Evolutionary conservation across 2,113 vertebrate genomes (phyloP).

Genomic region (Apeltes quadracus): DNA sequence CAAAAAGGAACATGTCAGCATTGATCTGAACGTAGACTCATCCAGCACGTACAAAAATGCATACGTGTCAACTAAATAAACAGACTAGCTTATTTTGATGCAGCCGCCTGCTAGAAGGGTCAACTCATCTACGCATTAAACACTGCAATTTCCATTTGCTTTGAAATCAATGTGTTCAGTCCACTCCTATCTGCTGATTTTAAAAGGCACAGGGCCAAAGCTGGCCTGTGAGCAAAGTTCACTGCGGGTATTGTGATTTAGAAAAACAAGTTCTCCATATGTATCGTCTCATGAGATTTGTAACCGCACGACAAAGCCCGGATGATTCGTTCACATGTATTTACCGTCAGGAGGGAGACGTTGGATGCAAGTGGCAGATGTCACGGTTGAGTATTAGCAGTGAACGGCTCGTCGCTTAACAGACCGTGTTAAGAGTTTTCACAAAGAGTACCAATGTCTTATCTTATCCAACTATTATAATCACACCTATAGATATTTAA

Average conservation of each 20-base stretch:
- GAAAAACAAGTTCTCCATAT: not conserved
- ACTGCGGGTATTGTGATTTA: not conserved
- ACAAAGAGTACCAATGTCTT: not conserved
- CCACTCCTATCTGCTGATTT: not conserved
- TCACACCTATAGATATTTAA: slow-evolving; percentile 5
- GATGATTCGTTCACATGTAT: slow-evolving; percentile 19
- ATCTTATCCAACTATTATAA: not conserved
- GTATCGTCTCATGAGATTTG: not conserved
- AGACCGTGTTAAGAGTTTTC: slow-evolving; percentile 4
- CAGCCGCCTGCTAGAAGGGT: not conserved
- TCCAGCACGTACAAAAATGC: not conserved
- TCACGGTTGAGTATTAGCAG: slow-evolving; percentile 1
- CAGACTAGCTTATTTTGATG: not conserved
- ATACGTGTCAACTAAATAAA: not conserved
- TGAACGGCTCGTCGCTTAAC: not conserved
- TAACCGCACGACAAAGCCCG: too few species aligned
- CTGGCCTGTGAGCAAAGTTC: slow-evolving; percentile 2
- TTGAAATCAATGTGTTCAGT: slow-evolving; percentile 16
- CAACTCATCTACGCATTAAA: not conserved
- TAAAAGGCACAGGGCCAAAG: not conserved
- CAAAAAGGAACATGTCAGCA: not conserved
- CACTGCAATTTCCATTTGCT: not conserved
- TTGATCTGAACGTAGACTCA: not conserved
- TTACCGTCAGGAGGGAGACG: not conserved
- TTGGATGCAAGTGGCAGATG: too few species aligned